These are phyloP conservation scores for Bos indicus DNA, from an alignment of 2,113 vertebrate genomes.

Conservation along the genomic window DNA sequence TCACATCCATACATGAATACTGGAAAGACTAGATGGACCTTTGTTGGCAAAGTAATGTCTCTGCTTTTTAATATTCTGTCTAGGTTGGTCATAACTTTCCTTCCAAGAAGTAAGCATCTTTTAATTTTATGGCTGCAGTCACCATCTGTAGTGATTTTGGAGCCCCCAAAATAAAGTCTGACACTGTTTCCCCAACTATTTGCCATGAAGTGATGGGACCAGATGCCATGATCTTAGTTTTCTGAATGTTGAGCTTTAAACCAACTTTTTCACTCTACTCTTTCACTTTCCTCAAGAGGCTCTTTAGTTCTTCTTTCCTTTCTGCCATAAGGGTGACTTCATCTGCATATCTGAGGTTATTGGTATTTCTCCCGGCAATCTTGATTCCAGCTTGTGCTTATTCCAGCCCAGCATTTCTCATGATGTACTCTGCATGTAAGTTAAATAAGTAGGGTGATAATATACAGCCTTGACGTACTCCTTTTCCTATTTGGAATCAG, in stretches of 20 bases:
- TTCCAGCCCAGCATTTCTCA: accelerated
- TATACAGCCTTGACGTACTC: not conserved
- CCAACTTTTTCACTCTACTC: not conserved
- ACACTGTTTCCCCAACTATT: not conserved
- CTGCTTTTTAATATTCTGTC: not conserved
- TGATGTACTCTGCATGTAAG: not conserved
- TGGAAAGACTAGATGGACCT: not conserved
- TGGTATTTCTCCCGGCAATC: not conserved
- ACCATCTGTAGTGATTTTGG: not conserved
- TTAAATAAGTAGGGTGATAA: not conserved
- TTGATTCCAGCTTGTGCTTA: not conserved
- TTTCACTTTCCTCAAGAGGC: not conserved
- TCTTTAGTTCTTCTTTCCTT: not conserved
- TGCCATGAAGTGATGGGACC: not conserved
- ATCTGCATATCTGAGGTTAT: not conserved
- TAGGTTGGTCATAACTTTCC: not conserved
- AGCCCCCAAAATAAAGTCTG: not conserved
- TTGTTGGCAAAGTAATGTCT: not conserved
- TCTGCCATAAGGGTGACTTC: not conserved
- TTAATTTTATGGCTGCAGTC: not conserved
- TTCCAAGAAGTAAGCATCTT: not conserved
- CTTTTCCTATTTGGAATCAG: not conserved
- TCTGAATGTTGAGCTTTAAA: not conserved
- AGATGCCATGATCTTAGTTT: not conserved
- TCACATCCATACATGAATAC: not conserved